Percentiles rank a stretch among this genome's conserved stretches.
Conservation (phyloP, 2,888 invertebrate species). For the Caenorhabditis sinica region DNA sequence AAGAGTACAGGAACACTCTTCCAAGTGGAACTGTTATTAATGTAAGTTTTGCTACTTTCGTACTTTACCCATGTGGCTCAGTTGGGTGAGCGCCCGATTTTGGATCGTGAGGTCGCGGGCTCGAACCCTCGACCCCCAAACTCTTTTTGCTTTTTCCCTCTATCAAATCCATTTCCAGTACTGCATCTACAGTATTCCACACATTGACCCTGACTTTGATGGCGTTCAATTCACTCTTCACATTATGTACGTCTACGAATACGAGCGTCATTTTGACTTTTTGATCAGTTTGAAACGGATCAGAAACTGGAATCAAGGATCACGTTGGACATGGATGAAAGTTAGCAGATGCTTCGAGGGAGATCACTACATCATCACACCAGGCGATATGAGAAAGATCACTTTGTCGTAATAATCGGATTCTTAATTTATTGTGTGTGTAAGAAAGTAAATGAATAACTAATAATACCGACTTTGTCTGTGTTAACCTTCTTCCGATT, state of each 20-base stretch:
- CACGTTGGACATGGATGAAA: not conserved
- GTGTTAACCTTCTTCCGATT: too few species aligned
- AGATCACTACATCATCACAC: not conserved
- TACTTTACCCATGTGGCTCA: not conserved
- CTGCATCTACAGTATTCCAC: not conserved
- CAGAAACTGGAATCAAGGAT: not conserved
- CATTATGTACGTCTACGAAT: not conserved
- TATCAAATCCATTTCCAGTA: not conserved
- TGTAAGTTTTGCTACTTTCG: not conserved
- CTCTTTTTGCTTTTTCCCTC: not conserved
- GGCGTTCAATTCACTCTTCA: not conserved
- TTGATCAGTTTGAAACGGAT: not conserved
- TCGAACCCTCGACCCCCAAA: too few species aligned
- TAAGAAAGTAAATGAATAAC: too few species aligned
- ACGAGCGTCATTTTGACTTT: not conserved
- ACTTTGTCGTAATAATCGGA: not conserved
- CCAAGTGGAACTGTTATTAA: constrained; percentile 9
- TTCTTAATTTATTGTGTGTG: too few species aligned
- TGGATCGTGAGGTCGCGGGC: too few species aligned
- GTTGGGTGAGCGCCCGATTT: not conserved
- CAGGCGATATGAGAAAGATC: not conserved
- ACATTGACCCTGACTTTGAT: not conserved
- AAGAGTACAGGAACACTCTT: not conserved
- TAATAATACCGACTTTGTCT: too few species aligned
- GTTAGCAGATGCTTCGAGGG: not conserved